Evolutionary conservation across 2,113 vertebrate genomes (phyloP), one percentile per base, ranked within the genome.

Genomic region (Coregonus clupeaformis): DNA sequence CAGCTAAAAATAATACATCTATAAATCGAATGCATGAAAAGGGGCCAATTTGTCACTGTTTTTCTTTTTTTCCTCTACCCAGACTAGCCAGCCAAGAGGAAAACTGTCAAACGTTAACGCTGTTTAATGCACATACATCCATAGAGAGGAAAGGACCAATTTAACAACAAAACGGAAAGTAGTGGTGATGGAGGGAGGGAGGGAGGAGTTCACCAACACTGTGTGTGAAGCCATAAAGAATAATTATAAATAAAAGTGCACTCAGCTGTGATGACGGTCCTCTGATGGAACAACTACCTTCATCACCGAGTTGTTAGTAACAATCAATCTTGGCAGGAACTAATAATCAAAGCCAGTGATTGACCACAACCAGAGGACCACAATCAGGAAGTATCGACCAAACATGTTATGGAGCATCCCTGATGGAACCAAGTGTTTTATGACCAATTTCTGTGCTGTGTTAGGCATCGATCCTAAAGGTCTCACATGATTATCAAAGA

Each of bases 311-410:
- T 82, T 75, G 82, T 89, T 90, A 82, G 86, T 32, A 71, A 82
- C 75, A 86, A 90, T 91, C 91, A 82, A 85, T 86, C 85, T 70
- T 79, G 82, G 76, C 74, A 84, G 84, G 81, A 63, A 80, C 86
- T 84, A 86, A 90, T 85, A 86, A 90, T 92, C 88, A 88, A 88
- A 90, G 84, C 82, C 78, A 85, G 82, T 82, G 87, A 91, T 82
- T 90, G 90, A 91, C 85, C 85, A 86, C 77, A 86, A 87, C 49
- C 80, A 80, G 83, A 87, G 80, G 12, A 84, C 77, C 76, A 74
- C 83, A 87, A 90, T 86, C 86, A 86, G 79, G 55, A 60, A 69
- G 79, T 89, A 90, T 89, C 90, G 91, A 92, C 82, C 30, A 68
- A 84, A 72, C 5, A 77, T 72, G 74, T 70, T 76, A 80, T 75